Evolutionary conservation across 1,140 invertebrate species (phyloP).

Genomic region (Brachystomella parvula): DNA sequence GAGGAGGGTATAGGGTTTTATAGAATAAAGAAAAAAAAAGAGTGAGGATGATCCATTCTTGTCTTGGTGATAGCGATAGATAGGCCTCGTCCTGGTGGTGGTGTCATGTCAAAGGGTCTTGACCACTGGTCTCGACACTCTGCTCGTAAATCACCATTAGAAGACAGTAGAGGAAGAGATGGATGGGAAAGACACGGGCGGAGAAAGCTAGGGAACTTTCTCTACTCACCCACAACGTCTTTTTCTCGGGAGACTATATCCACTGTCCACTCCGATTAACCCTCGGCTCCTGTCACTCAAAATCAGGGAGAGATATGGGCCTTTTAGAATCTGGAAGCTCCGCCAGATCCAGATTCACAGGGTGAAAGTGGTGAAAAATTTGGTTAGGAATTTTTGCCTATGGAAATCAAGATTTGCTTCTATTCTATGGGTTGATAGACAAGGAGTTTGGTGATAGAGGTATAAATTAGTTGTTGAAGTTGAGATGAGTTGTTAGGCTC

Average conservation of each 20-base stretch:
- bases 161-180: neutral
- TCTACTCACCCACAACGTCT: neutral
- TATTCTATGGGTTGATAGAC: neutral
- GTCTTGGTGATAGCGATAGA: neutral
- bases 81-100: slow-evolving; percentile 19
- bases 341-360: neutral
- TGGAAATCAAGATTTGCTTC: neutral
- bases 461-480: neutral
- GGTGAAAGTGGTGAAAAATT: neutral
- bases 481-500: neutral
- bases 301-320: neutral
- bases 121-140: slow-evolving; percentile 37
- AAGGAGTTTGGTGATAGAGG: neutral
- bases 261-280: slow-evolving; percentile 5
- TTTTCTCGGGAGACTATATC: neutral
- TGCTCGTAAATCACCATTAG: slow-evolving; percentile 38
- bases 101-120: slow-evolving; percentile 35
- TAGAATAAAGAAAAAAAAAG: slow-evolving; percentile 8
- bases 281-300: slow-evolving; percentile 2
- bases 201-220: neutral
- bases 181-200: neutral
- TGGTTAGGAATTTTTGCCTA: neutral
- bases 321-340: neutral
- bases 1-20: neutral
- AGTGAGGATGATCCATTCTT: slow-evolving; percentile 3